Evolutionary conservation across 2,797 vertebrate genomes (phyloP), one percentile per base, ranked within the genome.

Genomic region (Sebastes diaconus): DNA sequence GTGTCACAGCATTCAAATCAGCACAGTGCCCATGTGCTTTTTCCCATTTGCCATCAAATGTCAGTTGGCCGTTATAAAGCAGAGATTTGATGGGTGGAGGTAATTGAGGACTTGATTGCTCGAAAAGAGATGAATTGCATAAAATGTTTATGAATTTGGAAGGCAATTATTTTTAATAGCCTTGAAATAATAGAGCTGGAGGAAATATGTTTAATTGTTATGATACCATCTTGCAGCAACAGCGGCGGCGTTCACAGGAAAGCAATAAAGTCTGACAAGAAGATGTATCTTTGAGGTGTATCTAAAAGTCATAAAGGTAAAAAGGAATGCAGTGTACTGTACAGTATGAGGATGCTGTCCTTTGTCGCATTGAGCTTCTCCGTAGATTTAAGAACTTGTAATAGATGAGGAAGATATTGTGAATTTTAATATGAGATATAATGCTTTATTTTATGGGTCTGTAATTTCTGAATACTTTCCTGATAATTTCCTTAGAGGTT

Each of bases 1-100:
- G 97, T 99, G 98, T 99, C 98, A 99, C 92, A 92, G 97, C 97
- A 97, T 98, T 97, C 97, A 97, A 97, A 97, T 97, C 97, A 97
- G 95, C 96, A 94, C 85, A 64, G 96, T 94, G 96, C 96, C 95
- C 96, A 93, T 94, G 95, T 95, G 96, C 95, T 96, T 97, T 96
- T 95, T 95, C 95, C 96, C 97, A 97, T 98, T 98, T 96, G 96
- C 97, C 96, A 96, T 95, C 91, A 97, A 98, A 98, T 98, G 98
- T 98, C 98, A 99, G 94, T 97, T 95, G 97, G 96, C 97, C 94
- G 96, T 97, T 96, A 96, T 95, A 97, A 99, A 97, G 96, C 87
- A 96, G 88, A 93, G 92, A 95, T 95, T 94, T 95, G 95, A 96
- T 94, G 93, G 92, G 92, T 92, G 92, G 93, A 85, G 94, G 94